Conservation (phyloP, 2,888 invertebrate species). For the Octodonta nipae region DNA sequence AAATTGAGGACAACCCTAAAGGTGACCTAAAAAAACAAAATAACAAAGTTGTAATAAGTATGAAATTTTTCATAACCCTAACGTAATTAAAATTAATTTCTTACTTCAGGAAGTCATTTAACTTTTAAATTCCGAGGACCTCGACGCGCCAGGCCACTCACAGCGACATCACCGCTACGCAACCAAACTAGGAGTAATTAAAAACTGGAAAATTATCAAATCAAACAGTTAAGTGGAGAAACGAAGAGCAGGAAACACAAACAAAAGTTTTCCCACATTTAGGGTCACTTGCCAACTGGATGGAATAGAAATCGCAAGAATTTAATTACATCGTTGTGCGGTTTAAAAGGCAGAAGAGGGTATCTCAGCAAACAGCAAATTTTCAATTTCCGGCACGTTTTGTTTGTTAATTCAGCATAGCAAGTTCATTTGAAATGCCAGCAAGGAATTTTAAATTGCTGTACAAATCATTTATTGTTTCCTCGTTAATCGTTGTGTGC, state of each 20-base stretch:
- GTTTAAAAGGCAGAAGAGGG: conserved; percentile 22
- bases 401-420: conserved; percentile 24
- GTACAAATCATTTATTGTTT: conserved; percentile 2
- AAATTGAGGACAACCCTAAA: no score
- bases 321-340: conserved; percentile 20
- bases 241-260: conserved; percentile 8
- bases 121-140: no score
- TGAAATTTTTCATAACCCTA: no score
- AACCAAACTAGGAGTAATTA: no score
- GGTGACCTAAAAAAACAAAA: no score
- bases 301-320: conserved; percentile 21
- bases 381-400: conserved; percentile 29
- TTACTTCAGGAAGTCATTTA: no score
- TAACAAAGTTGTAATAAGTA: no score
- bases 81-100: no score
- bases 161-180: no score
- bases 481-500: background rate
- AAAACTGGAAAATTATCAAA: conserved; percentile 2
- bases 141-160: no score
- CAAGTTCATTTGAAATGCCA: conserved; percentile 21
- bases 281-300: conserved; percentile 19
- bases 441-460: conserved; percentile 18
- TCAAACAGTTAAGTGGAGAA: conserved; percentile 2
- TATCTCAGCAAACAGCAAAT: conserved; percentile 25
- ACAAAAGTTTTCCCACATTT: conserved; percentile 12